Percentiles rank a stretch among this genome's conserved stretches.
Conservation (phyloP, 2,797 vertebrate species). For the Phoxinus dragarum region DNA sequence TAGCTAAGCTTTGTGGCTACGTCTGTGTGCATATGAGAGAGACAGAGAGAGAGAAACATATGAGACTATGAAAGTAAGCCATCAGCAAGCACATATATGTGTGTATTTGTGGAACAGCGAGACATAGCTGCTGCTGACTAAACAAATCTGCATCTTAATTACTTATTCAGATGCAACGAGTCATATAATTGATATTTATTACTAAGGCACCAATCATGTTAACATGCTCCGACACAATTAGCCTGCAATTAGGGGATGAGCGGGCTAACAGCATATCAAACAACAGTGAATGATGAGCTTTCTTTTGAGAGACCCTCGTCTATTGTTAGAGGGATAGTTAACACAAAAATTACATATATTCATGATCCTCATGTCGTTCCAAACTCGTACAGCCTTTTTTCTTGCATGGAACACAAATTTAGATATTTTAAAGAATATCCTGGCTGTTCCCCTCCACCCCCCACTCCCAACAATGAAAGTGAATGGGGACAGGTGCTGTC, state of each 20-base stretch:
- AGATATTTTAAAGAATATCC: not conserved
- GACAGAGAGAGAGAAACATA: not conserved
- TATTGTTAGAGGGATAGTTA: not conserved
- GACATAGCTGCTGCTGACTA: slow-evolving; percentile 33
- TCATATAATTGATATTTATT: slow-evolving; percentile 55
- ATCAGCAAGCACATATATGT: not conserved
- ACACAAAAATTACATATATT: not conserved
- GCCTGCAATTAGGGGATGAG: slow-evolving; percentile 15
- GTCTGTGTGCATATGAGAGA: slow-evolving; percentile 25
- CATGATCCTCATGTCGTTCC: not conserved
- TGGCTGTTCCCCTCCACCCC: not conserved
- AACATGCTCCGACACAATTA: slow-evolving; percentile 33
- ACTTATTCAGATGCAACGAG: slow-evolving; percentile 38
- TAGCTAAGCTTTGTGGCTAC: slow-evolving; percentile 31
- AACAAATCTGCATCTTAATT: slow-evolving; percentile 37
- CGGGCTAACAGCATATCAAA: not conserved
- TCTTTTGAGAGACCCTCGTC: not conserved
- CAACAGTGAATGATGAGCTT: not conserved
- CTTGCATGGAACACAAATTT: not conserved
- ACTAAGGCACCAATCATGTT: slow-evolving; percentile 31
- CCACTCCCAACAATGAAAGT: no score
- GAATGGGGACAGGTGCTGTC: no score
- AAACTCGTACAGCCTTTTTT: not conserved
- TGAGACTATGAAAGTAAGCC: not conserved
- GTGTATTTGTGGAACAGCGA: slow-evolving; percentile 17